phyloP scores from a whole-genome alignment of 2,797 vertebrate genomes.

The Silurus lanzhouensis region DNA sequence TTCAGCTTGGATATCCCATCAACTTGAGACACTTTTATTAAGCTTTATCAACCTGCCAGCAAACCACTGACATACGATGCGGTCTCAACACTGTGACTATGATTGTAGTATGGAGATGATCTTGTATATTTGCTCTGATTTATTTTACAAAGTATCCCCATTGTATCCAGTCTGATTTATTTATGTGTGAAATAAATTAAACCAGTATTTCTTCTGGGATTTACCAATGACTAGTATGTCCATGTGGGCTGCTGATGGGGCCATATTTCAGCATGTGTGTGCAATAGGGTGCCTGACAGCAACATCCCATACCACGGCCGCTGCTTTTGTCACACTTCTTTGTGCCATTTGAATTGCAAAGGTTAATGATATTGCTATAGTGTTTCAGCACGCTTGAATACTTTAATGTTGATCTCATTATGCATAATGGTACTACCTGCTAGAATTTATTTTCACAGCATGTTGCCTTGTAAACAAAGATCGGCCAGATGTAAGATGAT shows the following conservation, averaged over 20 bases:
- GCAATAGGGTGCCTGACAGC: conserved; percentile 78
- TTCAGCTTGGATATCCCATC: conserved; percentile 56
- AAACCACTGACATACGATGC: conserved; percentile 34
- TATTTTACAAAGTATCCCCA: conserved; percentile 72
- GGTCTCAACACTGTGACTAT: conserved; percentile 22
- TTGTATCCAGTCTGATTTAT: conserved; percentile 74
- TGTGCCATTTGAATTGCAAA: conserved; percentile 92
- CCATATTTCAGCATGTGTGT: conserved; percentile 80
- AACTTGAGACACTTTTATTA: conserved; percentile 52
- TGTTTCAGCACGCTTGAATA: conserved; percentile 64
- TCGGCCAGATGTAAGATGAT: background rate
- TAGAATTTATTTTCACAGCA: conserved; percentile 45
- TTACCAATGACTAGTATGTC: conserved; percentile 74
- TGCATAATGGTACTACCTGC: conserved; percentile 75
- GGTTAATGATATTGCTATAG: conserved; percentile 96
- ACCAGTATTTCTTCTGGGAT: conserved; percentile 87
- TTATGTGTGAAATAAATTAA: conserved; percentile 86
- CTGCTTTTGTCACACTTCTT: conserved; percentile 82
- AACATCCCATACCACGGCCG: conserved; percentile 93
- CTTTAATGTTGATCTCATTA: conserved; percentile 77
- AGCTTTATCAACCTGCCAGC: conserved; percentile 42
- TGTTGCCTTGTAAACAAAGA: conserved; percentile 32
- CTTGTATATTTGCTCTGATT: conserved; percentile 61
- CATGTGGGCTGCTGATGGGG: conserved; percentile 79
- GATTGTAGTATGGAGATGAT: conserved; percentile 39